Base-by-base conservation (phyloP, 2,113 vertebrate genomes). In the Ctenodactylus gundi region DNA sequence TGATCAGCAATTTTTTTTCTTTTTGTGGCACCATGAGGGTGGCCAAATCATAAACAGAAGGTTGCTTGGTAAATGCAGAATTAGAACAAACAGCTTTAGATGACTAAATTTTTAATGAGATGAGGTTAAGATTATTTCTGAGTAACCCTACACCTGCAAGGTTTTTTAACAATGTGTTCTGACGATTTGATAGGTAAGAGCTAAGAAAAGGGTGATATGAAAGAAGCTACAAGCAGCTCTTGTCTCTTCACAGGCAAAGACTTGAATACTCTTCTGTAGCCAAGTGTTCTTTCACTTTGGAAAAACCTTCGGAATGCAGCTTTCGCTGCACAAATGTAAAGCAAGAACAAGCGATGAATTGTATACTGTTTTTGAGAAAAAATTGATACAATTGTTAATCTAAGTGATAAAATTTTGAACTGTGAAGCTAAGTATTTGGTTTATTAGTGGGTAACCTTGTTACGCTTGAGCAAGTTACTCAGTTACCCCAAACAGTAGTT, bases 351-450 rank as follows among this genome's bases (percentile, higher is more conserved):
- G 36, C 80, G 87, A 89, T 51, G 76, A 94, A 93, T 93, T 91
- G 93, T 77, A 31, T 39, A 91, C 82, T 95, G 65, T 90, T 94
- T 76, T 82, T 58, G 57, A 95, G 87, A 87, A 92, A 94, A 80
- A 95, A 62, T 31, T 90, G 80, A 83, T 76, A 34, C 57, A 72
- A 93, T 83, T 75, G 3, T 70, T 94, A 62, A 51, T 20, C 12
- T 25, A 9, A 86, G 70, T 87, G 65, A 96, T 93, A 96, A 86
- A 18, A 75, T 85, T 93, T 75, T 65, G 65, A 41, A 88, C 73
- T 39, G 11, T 58, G 76, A 95, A 60, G 21, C 34, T 76, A 91
- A 77, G 44, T 20, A 21, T 25, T 25, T 31, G 44, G 9, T 67
- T 88, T 93, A 41, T 46, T 64, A 65, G 39, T n/a, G 17, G 31